Evolutionary conservation across 1,140 invertebrate genomes (phyloP).

Genomic region (Catajapyx aquilonaris): DNA sequence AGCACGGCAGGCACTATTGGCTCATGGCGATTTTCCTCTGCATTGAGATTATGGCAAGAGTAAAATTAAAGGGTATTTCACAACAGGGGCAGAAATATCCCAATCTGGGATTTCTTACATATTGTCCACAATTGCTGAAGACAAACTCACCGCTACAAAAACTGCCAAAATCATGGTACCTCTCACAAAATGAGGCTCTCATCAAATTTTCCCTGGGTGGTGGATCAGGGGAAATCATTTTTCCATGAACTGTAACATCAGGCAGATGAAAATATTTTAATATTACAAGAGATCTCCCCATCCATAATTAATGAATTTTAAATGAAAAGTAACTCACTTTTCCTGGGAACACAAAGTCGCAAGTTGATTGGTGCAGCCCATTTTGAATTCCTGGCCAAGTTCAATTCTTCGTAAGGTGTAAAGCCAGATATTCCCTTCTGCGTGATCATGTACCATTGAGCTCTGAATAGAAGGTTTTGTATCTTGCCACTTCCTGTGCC

Average conservation of each 20-base stretch:
- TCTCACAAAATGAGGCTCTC: conserved; percentile 22
- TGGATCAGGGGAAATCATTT: conserved; percentile 19
- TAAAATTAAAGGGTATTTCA: no score
- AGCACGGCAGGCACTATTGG: conserved; percentile 21
- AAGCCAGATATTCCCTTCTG: not conserved
- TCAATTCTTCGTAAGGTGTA: not conserved
- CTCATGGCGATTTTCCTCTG: conserved; percentile 22
- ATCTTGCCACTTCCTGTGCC: not conserved
- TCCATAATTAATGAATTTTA: no score
- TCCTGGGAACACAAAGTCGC: not conserved
- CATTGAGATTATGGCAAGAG: conserved; percentile 4
- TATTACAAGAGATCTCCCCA: no score
- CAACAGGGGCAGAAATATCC: no score
- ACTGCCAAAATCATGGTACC: conserved; percentile 21
- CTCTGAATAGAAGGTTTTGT: not conserved
- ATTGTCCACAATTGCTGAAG: conserved; percentile 1
- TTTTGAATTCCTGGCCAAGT: not conserved
- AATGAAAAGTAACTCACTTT: not conserved
- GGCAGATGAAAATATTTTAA: no score
- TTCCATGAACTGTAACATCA: no score
- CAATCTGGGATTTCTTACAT: not conserved
- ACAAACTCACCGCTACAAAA: conserved; percentile 23
- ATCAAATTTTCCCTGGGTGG: conserved; percentile 19
- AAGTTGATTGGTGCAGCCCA: not conserved
- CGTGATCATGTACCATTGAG: not conserved